Conservation (phyloP, 2,113 vertebrate genomes). For the Amblyopsis rosae region DNA sequence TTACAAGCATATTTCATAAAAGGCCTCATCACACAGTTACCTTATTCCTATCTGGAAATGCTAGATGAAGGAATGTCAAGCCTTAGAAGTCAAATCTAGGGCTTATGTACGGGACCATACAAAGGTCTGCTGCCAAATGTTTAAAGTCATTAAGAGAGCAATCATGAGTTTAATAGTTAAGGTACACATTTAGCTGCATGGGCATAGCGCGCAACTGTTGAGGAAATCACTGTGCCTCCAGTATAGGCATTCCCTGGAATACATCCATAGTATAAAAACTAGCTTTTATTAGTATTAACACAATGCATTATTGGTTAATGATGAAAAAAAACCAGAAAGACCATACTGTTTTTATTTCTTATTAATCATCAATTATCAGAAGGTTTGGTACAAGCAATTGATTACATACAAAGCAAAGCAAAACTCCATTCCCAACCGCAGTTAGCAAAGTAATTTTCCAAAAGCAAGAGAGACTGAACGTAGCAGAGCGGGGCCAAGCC, state of each 20-base stretch:
- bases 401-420: slow-evolving; percentile 22
- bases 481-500: slow-evolving; percentile 15
- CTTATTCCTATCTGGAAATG: slow-evolving; percentile 55
- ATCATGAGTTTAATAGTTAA: not conserved
- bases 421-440: slow-evolving; percentile 29
- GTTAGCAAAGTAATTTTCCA: slow-evolving; percentile 32
- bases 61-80: slow-evolving; percentile 31
- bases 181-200: not conserved
- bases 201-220: not conserved
- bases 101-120: not conserved
- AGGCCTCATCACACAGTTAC: slow-evolving; percentile 52
- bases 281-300: slow-evolving; percentile 19
- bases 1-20: slow-evolving; percentile 67
- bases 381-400: slow-evolving; percentile 37
- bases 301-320: not conserved
- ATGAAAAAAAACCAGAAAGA: slow-evolving; percentile 37
- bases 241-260: not conserved
- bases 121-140: not conserved
- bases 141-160: not conserved
- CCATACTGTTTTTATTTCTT: slow-evolving; percentile 4
- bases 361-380: slow-evolving; percentile 29
- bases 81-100: slow-evolving; percentile 14
- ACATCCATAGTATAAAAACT: slow-evolving; percentile 14
- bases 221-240: not conserved
- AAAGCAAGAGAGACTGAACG: not conserved